These are phyloP conservation scores for Oasisia sp. DNA, from an alignment of 2,888 invertebrate species.

Conservation along the genomic window DNA sequence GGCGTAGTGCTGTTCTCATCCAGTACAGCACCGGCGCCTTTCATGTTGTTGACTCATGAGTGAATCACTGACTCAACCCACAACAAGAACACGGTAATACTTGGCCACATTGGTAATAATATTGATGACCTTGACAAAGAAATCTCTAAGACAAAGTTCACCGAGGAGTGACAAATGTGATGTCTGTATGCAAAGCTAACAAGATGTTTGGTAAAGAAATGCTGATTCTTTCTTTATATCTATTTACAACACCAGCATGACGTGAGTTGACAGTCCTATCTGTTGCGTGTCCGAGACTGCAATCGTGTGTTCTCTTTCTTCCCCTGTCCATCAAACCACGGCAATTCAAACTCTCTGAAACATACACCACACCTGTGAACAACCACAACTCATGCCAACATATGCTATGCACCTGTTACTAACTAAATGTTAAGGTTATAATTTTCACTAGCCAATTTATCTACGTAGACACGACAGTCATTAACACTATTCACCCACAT, in stretches of 20 bases:
- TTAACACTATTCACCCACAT: background rate
- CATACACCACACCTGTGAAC: background rate
- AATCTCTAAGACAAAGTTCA: background rate
- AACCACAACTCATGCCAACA: background rate
- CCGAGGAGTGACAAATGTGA: background rate
- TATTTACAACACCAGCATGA: slow-evolving; percentile 8
- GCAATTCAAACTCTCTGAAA: slow-evolving; percentile 34
- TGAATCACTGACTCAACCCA: no score
- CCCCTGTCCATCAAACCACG: slow-evolving; percentile 28
- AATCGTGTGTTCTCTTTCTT: background rate
- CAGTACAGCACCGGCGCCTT: no score
- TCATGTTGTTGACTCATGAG: no score
- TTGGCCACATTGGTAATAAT: background rate
- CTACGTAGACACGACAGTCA: background rate
- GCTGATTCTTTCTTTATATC: background rate
- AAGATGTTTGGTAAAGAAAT: background rate
- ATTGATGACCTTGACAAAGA: background rate
- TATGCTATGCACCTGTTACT: background rate
- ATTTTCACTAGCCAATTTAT: no score
- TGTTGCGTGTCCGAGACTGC: background rate
- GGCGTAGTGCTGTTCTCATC: no score
- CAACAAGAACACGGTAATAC: background rate
- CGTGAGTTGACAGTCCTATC: background rate
- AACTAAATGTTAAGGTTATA: background rate
- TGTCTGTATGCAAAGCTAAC: background rate